Evolutionary conservation across 2,888 invertebrate genomes (phyloP), one percentile per base, ranked within the genome.

Genomic region (Orgyia antiqua): DNA sequence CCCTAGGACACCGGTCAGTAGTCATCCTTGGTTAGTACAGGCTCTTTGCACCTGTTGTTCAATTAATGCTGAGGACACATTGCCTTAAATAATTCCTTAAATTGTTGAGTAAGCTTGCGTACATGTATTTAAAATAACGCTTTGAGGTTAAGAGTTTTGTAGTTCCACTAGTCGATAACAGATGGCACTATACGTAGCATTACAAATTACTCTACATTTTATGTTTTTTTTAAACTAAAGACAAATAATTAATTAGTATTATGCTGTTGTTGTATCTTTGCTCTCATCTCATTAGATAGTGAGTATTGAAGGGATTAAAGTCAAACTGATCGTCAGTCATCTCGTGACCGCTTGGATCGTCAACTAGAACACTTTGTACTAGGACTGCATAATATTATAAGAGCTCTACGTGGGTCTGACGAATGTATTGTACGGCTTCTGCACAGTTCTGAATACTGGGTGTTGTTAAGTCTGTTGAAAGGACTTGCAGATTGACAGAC

Each of bases 351-450:
- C 68, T 71, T 54, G 73, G 75, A 80, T 75, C 84, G 80, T 86
- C 84, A 86, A 84, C 77, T 86, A 80, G 86, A 86, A 84, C 86
- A 84, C 72, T 62, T 45, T 41, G 58, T 78, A 84, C 83, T 46
- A 82, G 80, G 86, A 42, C 34, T 42, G 26, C 73, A 84, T 60
- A 68, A 48, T 23, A 39, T 19, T 20, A 13, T 29, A 51, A 52
- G 70, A 73, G 74, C 36, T 34, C 11, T 30, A 46, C 31, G 34
- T 33, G 39, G 10, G 19, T 29, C 39, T 48, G 58, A 51, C 52
- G 41, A 42, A 43, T n/a, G n/a, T 37, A 33, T 51, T 50, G 41
- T 42, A 51, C 24, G 51, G 51, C 63, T 66, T 58, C 60, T 61
- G 26, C 37, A 40, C 33, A 36, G 27, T 64, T 65, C 58, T 69